These are phyloP conservation scores for Sardinella longiceps DNA, from an alignment of 2,797 vertebrate genomes.

Conservation along the genomic window DNA sequence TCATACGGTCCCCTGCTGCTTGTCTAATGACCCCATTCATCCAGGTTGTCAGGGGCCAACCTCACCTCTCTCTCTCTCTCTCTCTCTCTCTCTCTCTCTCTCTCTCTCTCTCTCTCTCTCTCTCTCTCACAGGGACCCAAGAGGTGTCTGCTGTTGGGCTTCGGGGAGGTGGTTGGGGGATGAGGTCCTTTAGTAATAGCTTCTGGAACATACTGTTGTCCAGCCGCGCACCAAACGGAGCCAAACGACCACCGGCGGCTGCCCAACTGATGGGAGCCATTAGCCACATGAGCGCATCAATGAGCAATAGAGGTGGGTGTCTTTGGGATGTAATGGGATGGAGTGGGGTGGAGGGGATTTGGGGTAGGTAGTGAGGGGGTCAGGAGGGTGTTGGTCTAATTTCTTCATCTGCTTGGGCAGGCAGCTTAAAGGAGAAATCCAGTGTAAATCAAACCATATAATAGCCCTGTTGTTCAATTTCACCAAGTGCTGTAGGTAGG, in stretches of 20 bases:
- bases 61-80: neutral
- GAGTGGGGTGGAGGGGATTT: neutral
- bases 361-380: neutral
- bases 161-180: neutral
- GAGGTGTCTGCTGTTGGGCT: neutral
- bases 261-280: conserved; percentile 15
- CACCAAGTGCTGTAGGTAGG: too few species aligned
- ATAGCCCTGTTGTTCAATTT: too few species aligned
- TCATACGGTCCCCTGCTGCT: neutral
- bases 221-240: neutral
- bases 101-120: neutral
- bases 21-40: conserved; percentile 11
- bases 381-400: neutral
- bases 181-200: neutral
- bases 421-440: too few species aligned
- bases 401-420: neutral
- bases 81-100: neutral
- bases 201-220: neutral
- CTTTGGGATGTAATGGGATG: neutral
- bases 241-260: neutral
- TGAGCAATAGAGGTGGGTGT: neutral
- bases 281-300: neutral
- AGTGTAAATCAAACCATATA: too few species aligned
- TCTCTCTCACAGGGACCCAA: neutral
- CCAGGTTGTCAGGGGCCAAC: neutral